phyloP scores from a whole-genome alignment of 2,113 vertebrate genomes.

The Psilopsiagon aymara region DNA sequence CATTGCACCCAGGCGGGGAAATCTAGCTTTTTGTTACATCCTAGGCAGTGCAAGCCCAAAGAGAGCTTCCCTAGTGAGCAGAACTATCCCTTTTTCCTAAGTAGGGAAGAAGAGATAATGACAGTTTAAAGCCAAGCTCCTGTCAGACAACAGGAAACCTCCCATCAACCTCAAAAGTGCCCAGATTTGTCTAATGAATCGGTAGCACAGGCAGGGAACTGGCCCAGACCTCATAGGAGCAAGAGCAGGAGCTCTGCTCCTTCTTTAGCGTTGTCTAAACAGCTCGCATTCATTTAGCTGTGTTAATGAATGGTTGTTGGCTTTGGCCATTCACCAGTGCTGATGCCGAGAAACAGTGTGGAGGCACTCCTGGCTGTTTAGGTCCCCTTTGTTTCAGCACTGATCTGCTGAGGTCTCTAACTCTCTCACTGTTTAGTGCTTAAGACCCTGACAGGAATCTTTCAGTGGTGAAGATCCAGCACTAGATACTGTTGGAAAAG shows the following conservation, averaged over 20 bases:
- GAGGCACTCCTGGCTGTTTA: not conserved
- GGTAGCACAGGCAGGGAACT: not conserved
- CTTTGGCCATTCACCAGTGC: not conserved
- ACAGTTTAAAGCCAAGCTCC: not conserved
- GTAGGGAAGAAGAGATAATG: not conserved
- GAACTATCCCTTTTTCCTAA: not conserved
- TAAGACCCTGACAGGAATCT: not conserved
- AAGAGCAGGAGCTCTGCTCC: not conserved
- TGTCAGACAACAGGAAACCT: not conserved
- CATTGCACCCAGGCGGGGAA: not conserved
- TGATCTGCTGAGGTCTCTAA: not conserved
- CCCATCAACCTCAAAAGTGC: not conserved
- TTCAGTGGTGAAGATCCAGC: not conserved
- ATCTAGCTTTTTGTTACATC: not conserved
- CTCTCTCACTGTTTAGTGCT: not conserved
- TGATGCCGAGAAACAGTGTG: not conserved
- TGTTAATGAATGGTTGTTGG: not conserved
- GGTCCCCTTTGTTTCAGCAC: not conserved
- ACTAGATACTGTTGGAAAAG: not conserved
- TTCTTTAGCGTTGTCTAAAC: not conserved
- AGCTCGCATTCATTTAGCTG: not conserved
- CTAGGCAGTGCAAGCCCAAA: not conserved
- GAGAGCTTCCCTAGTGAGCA: not conserved
- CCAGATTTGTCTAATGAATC: not conserved
- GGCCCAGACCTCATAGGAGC: not conserved